Evolutionary conservation across 2,797 vertebrate genomes (phyloP).

Genomic region (Sebastes melanostomus): DNA sequence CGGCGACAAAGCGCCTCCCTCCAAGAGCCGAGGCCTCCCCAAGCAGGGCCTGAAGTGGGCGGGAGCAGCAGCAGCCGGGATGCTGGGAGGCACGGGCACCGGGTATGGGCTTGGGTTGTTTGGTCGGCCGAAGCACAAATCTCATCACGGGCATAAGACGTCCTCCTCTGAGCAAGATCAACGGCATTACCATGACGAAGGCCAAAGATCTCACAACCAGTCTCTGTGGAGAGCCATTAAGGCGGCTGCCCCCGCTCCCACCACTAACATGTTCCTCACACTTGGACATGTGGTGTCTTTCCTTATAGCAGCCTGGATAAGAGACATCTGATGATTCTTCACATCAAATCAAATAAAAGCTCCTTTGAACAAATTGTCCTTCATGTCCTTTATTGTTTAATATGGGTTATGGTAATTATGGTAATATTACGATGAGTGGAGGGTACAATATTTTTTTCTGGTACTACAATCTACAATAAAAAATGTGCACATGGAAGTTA

Average conservation of each 20-base stretch:
- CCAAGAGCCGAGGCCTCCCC: slow-evolving; percentile 58
- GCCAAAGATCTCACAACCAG: slow-evolving; percentile 44
- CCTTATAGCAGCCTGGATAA: slow-evolving; percentile 65
- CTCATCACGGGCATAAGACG: slow-evolving; percentile 39
- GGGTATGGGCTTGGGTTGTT: slow-evolving; percentile 79
- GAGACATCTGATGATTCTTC: slow-evolving; percentile 26
- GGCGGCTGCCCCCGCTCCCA: slow-evolving; percentile 39
- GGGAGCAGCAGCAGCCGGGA: slow-evolving; percentile 76
- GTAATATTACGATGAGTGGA: neutral
- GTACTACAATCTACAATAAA: neutral
- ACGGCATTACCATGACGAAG: slow-evolving; percentile 41
- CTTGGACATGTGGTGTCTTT: slow-evolving; percentile 60
- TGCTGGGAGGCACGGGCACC: slow-evolving; percentile 76
- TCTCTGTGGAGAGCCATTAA: slow-evolving; percentile 56
- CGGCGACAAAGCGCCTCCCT: slow-evolving; percentile 31
- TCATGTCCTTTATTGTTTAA: neutral
- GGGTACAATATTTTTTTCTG: neutral
- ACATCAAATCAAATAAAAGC: slow-evolving; percentile 44
- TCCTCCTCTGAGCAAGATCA: slow-evolving; percentile 39
- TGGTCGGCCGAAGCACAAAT: slow-evolving; percentile 60
- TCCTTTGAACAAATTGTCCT: neutral
- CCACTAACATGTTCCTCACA: slow-evolving; percentile 31
- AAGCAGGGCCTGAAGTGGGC: slow-evolving; percentile 78
- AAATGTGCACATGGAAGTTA: neutral
- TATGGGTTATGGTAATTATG: neutral